Evolutionary conservation across 2,113 vertebrate genomes (phyloP), one percentile per base, ranked within the genome.

Genomic region (Onychostoma macrolepis): DNA sequence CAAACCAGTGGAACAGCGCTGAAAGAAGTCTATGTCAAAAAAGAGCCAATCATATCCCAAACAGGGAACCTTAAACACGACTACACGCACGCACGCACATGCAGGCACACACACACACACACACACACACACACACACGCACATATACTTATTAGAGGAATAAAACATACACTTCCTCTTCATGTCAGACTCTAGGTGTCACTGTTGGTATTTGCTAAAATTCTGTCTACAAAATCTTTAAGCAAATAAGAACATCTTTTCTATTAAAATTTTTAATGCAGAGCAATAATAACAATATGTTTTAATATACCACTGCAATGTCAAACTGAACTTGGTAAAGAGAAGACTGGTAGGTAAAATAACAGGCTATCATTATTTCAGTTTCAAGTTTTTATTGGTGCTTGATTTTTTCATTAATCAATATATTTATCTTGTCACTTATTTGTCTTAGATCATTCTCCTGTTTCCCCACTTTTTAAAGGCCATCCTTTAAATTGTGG

Each of bases 181-280:
- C 48, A 45, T 74, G 17, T 43, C 50, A 13, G 53, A 33, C 94
- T 92, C 85, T 90, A 87, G 94, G 91, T 92, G 95, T 92, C 94
- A 90, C 92, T 94, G 92, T 94, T 93, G 93, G 13, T 76, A 67
- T 87, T 85, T 81, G 80, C 30, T 53, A 87, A 61, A 77, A 24
- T 19, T 15, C 17, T 53, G 43, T 33, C 17, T 4, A 17, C 38
- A 63, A 41, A 13, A 13, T 65, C 24, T 67, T 24, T 48, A 33
- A 71, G 17, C 79, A 63, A 81, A 45, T 61, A 43, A 8, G 19
- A 48, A 21, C 41, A 30, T 3, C 0, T 48, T 50, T 41, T 74
- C 24, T 43, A 13, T 24, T 41, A 4, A 4, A 5, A 4, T 15
- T 75, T 15, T 75, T 26, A 3, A 17, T 8, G 24, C 6, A 45